A percentile compares a stretch with the other conserved stretches of the same genome.
These are phyloP conservation scores for Galerucella nymphaeae DNA, from an alignment of 2,888 invertebrate species.

Conservation along the genomic window DNA sequence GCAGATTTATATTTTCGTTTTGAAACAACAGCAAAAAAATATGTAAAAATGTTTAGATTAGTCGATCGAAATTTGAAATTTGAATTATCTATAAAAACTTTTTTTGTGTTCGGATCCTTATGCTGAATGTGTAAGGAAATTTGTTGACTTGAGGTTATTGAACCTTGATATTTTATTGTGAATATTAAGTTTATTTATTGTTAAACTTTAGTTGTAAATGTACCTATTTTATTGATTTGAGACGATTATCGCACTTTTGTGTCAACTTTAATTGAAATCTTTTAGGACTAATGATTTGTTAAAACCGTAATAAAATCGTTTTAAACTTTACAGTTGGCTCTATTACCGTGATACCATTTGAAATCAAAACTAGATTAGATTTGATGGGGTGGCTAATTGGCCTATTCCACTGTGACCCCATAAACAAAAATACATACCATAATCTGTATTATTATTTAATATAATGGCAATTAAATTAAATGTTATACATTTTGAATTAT, in stretches of 20 bases:
- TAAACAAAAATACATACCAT: no score
- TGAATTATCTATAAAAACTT: slow-evolving; percentile 7
- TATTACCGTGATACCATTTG: background rate
- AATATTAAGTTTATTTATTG: slow-evolving; percentile 20
- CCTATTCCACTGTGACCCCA: no score
- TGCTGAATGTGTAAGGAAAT: slow-evolving; percentile 3
- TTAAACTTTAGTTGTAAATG: slow-evolving; percentile 14
- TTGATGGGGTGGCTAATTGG: no score
- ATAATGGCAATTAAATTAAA: no score
- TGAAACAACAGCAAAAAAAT: background rate
- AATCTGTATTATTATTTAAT: no score
- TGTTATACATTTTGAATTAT: no score
- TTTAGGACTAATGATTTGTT: slow-evolving; percentile 10
- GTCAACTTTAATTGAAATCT: slow-evolving; percentile 6
- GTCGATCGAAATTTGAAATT: background rate
- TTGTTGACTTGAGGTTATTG: slow-evolving; percentile 14
- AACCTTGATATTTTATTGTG: slow-evolving; percentile 10
- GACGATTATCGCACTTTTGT: slow-evolving; percentile 7
- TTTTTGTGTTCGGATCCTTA: slow-evolving; percentile 4
- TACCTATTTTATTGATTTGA: slow-evolving; percentile 8
- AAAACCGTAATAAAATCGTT: slow-evolving; percentile 6
- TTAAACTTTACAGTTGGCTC: background rate
- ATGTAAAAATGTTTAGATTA: slow-evolving; percentile 5
- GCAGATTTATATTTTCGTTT: background rate
- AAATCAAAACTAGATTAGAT: no score